A percentile compares a stretch with the other conserved stretches of the same genome.
phyloP scores from a whole-genome alignment of 2,888 invertebrate species.

The Scaptomyza parva region DNA sequence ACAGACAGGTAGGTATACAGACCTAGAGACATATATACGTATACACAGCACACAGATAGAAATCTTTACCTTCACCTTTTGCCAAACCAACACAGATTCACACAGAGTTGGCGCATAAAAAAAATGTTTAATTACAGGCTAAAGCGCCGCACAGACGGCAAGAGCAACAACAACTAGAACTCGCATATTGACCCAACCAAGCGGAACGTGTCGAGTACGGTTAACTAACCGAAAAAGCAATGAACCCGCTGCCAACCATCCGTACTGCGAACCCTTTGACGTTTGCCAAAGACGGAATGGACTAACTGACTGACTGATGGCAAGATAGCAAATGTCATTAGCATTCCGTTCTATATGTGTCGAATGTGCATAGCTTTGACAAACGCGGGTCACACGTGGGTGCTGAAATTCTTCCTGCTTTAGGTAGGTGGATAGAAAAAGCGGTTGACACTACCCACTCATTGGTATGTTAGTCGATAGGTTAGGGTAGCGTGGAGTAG shows the following conservation, averaged over 20 bases:
- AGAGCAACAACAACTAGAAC: constrained; percentile 16
- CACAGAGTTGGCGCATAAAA: constrained; percentile 31
- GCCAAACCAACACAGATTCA: constrained; percentile 28
- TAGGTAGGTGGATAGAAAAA: not conserved
- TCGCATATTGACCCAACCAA: constrained; percentile 69
- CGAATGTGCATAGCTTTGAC: constrained; percentile 35
- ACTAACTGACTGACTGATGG: constrained; percentile 47
- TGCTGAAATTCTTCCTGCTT: constrained; percentile 4
- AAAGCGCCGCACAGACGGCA: constrained; percentile 44
- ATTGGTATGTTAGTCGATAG: not conserved
- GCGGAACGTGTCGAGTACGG: constrained; percentile 73
- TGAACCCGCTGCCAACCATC: constrained; percentile 34
- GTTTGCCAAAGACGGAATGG: constrained; percentile 15
- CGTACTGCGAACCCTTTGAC: constrained; percentile 69
- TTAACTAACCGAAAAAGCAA: constrained; percentile 75
- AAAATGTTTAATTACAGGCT: constrained; percentile 72
- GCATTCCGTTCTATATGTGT: constrained; percentile 62
- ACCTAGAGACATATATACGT: constrained; percentile 1
- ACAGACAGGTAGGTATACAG: constrained; percentile 9
- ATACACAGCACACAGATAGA: constrained; percentile 31
- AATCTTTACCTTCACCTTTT: constrained; percentile 52
- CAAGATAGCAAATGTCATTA: constrained; percentile 68
- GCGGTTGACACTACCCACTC: not conserved
- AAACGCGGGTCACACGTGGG: constrained; percentile 49
- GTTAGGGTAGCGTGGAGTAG: not conserved